Percentiles rank a stretch among this genome's conserved stretches.
Conservation (phyloP, 2,888 invertebrate species). For the Idaea aversata region DNA sequence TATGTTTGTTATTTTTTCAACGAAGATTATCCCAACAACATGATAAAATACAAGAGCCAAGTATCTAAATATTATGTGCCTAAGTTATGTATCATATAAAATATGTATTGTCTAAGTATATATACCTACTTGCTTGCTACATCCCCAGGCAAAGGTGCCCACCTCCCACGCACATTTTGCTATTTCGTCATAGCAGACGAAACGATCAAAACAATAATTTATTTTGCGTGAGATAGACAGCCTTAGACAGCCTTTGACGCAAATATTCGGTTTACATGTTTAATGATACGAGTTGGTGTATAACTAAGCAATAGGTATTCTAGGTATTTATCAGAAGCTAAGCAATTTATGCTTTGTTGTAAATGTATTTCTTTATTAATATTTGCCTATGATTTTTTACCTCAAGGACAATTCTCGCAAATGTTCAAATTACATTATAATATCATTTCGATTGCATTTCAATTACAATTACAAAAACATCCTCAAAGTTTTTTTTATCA, state of each 20-base stretch:
- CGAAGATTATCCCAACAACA: no score
- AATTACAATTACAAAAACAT: no score
- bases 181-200: conserved; percentile 1
- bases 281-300: background rate
- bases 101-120: background rate
- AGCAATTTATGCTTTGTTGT: no score
- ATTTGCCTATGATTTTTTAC: no score
- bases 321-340: no score
- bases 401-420: no score
- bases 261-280: background rate
- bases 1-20: background rate
- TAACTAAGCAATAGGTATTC: no score
- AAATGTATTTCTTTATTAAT: no score
- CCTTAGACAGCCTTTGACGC: background rate
- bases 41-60: background rate
- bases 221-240: background rate
- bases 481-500: no score
- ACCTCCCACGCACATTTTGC: background rate
- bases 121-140: background rate
- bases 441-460: no score
- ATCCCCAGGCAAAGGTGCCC: background rate
- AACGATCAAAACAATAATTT: background rate
- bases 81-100: background rate
- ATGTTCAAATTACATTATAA: no score
- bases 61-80: background rate